These are phyloP conservation scores for Trachurus trachurus DNA, from an alignment of 2,797 vertebrate genomes.

Conservation along the genomic window DNA sequence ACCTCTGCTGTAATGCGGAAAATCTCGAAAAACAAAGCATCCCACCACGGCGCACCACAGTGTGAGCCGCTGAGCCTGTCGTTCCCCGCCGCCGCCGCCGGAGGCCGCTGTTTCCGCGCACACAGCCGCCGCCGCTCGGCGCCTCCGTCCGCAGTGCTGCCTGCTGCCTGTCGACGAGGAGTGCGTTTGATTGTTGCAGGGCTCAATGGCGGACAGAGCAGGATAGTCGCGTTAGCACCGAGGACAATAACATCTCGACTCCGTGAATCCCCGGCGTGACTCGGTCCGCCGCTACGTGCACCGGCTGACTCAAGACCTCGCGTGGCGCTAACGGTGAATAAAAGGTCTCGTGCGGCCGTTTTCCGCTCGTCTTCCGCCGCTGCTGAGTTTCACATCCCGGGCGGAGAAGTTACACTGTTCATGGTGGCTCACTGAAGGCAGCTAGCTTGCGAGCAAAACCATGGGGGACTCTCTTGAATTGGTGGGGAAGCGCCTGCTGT, in stretches of 20 bases:
- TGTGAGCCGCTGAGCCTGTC: too few species aligned
- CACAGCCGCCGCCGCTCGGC: background rate
- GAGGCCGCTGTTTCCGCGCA: slow-evolving; percentile 71
- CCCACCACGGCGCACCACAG: background rate
- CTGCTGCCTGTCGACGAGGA: slow-evolving; percentile 83
- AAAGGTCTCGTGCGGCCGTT: slow-evolving; percentile 15
- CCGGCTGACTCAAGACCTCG: slow-evolving; percentile 32
- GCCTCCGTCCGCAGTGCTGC: slow-evolving; percentile 85
- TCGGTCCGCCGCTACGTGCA: slow-evolving; percentile 48
- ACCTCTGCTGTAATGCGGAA: slow-evolving; percentile 41
- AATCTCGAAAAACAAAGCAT: background rate
- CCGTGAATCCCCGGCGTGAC: slow-evolving; percentile 54
- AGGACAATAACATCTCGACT: slow-evolving; percentile 86
- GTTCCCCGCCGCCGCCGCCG: background rate
- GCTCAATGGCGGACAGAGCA: slow-evolving; percentile 89
- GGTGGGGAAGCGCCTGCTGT: slow-evolving; percentile 91
- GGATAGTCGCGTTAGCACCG: slow-evolving; percentile 76
- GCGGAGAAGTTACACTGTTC: slow-evolving; percentile 83
- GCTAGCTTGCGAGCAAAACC: slow-evolving; percentile 74
- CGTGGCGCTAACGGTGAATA: slow-evolving; percentile 11
- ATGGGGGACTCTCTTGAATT: slow-evolving; percentile 93
- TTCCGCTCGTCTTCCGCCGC: slow-evolving; percentile 25
- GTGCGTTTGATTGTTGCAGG: slow-evolving; percentile 89
- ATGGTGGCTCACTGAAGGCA: slow-evolving; percentile 77
- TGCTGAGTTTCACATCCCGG: slow-evolving; percentile 73